Conservation (phyloP, 2,888 invertebrate species). For the Dasypogon diadema region DNA sequence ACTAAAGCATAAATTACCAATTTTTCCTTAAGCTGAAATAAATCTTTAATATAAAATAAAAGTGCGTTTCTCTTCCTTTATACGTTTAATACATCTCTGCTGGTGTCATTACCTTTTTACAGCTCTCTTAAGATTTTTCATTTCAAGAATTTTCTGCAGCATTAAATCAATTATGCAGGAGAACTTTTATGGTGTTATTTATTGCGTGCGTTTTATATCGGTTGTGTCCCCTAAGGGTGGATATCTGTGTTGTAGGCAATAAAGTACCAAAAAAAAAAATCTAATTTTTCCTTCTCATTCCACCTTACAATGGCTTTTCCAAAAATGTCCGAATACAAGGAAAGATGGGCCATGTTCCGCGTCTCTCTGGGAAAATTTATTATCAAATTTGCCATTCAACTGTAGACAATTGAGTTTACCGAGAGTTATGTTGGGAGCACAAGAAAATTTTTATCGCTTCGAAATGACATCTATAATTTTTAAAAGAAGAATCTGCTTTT, state of each 20-base stretch:
- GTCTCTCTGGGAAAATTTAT: neutral
- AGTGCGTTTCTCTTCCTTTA: conserved; percentile 4
- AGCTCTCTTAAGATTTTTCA: conserved; percentile 51
- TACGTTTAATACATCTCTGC: conserved; percentile 3
- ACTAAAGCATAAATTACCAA: too few species aligned
- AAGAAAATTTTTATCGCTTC: too few species aligned
- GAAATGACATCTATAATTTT: too few species aligned
- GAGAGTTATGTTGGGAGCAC: too few species aligned
- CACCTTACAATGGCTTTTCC: neutral
- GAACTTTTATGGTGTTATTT: conserved; percentile 55
- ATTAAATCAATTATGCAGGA: conserved; percentile 56
- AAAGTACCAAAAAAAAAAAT: neutral
- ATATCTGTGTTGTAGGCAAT: neutral
- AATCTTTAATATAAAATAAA: conserved; percentile 50
- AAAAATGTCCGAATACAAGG: neutral
- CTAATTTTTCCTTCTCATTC: neutral
- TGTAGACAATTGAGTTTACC: neutral
- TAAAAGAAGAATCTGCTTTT: too few species aligned
- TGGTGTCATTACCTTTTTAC: conserved; percentile 16
- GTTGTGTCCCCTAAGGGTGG: conserved; percentile 20
- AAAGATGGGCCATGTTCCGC: neutral
- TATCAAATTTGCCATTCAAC: neutral
- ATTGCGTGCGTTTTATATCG: conserved; percentile 49
- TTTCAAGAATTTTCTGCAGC: conserved; percentile 53
- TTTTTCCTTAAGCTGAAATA: neutral